Evolutionary conservation across 2,113 vertebrate species (phyloP).

Genomic region (Okapia johnstoni): DNA sequence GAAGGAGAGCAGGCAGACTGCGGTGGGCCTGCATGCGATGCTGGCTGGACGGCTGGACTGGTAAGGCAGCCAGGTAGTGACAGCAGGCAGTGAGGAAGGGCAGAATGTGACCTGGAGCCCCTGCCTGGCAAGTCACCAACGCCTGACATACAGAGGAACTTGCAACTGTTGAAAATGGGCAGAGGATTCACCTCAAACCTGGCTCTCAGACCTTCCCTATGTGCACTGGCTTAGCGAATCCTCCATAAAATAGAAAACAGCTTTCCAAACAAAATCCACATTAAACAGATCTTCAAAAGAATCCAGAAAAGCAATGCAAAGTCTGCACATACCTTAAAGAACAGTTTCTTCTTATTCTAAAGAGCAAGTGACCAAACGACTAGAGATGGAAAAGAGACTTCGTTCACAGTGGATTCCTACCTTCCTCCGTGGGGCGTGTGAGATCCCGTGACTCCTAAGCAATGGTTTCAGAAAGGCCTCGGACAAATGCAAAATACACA

Average conservation of each 20-base stretch:
- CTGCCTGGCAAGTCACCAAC: neutral
- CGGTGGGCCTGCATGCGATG: no score
- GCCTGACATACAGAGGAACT: neutral
- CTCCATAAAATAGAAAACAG: neutral
- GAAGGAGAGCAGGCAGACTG: neutral
- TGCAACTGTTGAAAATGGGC: neutral
- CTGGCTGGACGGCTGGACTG: no score
- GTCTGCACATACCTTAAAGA: neutral
- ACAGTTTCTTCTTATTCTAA: neutral
- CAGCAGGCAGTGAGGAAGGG: neutral
- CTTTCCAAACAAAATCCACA: neutral
- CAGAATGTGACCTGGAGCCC: no score
- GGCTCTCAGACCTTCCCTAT: neutral
- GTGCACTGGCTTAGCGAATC: neutral
- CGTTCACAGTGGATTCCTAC: neutral
- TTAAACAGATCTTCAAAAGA: neutral
- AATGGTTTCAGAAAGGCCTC: neutral
- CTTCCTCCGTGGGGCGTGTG: neutral
- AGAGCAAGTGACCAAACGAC: neutral
- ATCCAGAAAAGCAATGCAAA: neutral
- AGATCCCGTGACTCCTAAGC: neutral
- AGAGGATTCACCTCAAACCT: neutral
- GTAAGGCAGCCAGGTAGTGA: neutral
- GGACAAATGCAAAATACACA: neutral
- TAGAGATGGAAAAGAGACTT: neutral